Conservation (phyloP, 2,888 invertebrate species). For the Mesorhabditis spiculigera region DNA sequence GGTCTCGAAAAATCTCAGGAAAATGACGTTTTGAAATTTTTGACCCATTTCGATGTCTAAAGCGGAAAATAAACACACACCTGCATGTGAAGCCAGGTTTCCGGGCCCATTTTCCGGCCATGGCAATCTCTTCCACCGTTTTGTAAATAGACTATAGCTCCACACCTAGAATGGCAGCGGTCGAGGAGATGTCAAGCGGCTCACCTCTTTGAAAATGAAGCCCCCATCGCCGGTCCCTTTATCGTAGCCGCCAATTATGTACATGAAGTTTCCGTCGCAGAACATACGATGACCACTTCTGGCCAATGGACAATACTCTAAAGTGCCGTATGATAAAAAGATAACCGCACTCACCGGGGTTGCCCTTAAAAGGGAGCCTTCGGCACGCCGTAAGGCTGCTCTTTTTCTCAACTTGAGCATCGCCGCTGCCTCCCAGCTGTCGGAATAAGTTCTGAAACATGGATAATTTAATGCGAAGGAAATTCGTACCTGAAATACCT, state of each 20-base stretch:
- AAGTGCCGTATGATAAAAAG: too few relatives aligned
- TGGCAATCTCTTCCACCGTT: neutral
- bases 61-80: neutral
- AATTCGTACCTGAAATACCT: too few relatives aligned
- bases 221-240: neutral
- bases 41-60: neutral
- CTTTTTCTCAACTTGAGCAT: too few relatives aligned
- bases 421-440: too few relatives aligned
- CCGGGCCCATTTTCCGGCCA: neutral
- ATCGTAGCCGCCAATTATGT: slow-evolving; percentile 45
- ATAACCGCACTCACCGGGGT: too few relatives aligned
- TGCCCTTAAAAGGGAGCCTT: too few relatives aligned
- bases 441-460: too few relatives aligned
- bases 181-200: neutral
- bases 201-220: slow-evolving; percentile 19
- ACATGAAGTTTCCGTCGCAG: slow-evolving; percentile 43
- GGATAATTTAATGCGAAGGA: too few relatives aligned
- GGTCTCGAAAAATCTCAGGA: too few relatives aligned
- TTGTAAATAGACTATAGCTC: neutral
- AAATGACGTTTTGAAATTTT: neutral
- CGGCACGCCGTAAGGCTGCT: too few relatives aligned
- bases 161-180: neutral
- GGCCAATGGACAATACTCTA: slow-evolving; percentile 15
- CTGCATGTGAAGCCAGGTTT: neutral
- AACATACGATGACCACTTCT: slow-evolving; percentile 50